Conservation (phyloP, 2,888 invertebrate genomes). For the Philereme transversata region DNA sequence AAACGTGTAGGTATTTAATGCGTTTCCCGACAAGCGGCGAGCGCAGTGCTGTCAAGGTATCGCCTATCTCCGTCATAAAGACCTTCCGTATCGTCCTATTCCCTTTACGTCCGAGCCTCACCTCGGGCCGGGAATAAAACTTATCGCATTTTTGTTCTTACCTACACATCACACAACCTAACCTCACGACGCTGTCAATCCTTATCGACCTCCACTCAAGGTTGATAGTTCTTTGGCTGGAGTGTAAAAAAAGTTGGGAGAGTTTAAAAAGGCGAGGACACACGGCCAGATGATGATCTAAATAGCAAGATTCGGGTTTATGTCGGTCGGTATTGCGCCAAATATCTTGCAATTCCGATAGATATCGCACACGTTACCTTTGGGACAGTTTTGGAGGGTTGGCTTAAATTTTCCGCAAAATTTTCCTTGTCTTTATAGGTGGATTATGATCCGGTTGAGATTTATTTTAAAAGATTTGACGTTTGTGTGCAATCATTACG, state of each 20-base stretch:
- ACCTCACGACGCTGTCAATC: constrained; percentile 7
- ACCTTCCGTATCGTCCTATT: constrained; percentile 37
- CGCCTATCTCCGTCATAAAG: constrained; percentile 44
- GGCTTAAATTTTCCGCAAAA: constrained; percentile 23
- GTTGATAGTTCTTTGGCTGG: constrained; percentile 20
- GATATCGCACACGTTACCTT: constrained; percentile 30
- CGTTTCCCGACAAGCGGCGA: constrained; percentile 17
- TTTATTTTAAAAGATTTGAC: constrained; percentile 10
- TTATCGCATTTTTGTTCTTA: constrained; percentile 63
- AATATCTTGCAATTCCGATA: constrained; percentile 49
- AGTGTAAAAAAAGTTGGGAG: constrained; percentile 36
- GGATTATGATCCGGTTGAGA: constrained; percentile 17
- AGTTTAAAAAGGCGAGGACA: constrained; percentile 49
- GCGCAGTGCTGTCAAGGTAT: constrained; percentile 21
- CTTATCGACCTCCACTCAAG: constrained; percentile 30
- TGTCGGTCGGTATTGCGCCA: constrained; percentile 57
- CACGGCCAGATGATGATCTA: constrained; percentile 70
- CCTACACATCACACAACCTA: constrained; percentile 46
- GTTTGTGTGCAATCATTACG: no score
- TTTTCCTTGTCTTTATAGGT: constrained; percentile 29
- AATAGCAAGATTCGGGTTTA: constrained; percentile 70
- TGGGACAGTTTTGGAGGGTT: constrained; percentile 32
- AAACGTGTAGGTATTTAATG: constrained; percentile 26
- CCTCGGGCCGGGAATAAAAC: constrained; percentile 65
- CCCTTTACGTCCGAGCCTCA: constrained; percentile 49